Base-by-base conservation (phyloP, 2,888 invertebrate genomes). In the Platynereis dumerilii region DNA sequence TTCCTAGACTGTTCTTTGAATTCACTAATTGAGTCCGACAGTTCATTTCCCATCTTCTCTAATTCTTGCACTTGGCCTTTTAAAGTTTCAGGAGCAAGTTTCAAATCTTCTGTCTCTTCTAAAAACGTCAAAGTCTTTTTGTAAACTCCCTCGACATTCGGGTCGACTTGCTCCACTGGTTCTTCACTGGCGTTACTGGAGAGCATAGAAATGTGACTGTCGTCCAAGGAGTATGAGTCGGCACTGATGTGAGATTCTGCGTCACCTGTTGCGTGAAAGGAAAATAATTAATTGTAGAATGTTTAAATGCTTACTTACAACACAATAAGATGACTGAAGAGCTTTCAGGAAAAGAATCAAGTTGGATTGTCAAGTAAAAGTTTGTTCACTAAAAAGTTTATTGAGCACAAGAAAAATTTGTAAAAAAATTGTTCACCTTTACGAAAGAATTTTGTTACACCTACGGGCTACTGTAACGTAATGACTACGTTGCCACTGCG, bases 71-170 rank as follows among this genome's bases (percentile, higher is more conserved):
- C 58, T 27, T 48, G 58, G 5, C 20, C 24, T 48, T 58, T 24
- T 39, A 64, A 42, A 20, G 2, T 52, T 15, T 44, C 54, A 0
- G 58, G 58, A 3, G 64, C 59, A 2, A 22, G 1, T 3, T 59
- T 44, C 24, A 64, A 56, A 24, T 64, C 10, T n/a, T 59, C 54
- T 0, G 64, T 54, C 12, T 56, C 53, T 7, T 34, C 17, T 20
- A 64, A 20, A 39, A 64, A 64, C 20, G 58, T 44, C 24, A 58
- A 52, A 54, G 64, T 53, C 27, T 64, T 53, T 24, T 53, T 48
- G 59, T 64, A 64, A 1, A 59, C 54, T 12, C 24, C 28, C 24
- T 64, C 52, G 0, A 22, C 44, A 15, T 58, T 58, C 10, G 20
- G 45, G 1, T 39, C 24, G 29, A 29, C n/a, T 24, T 24, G 26